Percentiles rank a stretch among this genome's conserved stretches.
These are phyloP conservation scores for Xanthia togata DNA, from an alignment of 2,888 invertebrate genomes.

Conservation along the genomic window DNA sequence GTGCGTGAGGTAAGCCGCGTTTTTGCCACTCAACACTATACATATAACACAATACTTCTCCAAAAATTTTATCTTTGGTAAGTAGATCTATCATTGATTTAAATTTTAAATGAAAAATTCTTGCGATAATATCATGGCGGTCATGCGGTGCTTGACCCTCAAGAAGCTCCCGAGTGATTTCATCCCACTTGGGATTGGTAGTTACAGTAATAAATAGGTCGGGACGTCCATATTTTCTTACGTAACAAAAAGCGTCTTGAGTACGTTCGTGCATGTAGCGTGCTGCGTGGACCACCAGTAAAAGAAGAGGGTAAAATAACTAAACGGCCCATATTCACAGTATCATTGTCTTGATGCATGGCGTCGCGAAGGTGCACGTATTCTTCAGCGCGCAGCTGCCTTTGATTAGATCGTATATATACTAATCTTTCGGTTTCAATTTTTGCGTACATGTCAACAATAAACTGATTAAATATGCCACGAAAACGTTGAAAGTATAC, in stretches of 20 bases:
- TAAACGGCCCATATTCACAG: slow-evolving; percentile 9
- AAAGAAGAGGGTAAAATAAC: slow-evolving; percentile 42
- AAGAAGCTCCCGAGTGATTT: slow-evolving; percentile 21
- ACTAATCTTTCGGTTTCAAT: too few species aligned
- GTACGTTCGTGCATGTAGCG: slow-evolving; percentile 76
- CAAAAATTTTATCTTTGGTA: too few species aligned
- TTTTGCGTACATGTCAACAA: too few species aligned
- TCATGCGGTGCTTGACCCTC: slow-evolving; percentile 47
- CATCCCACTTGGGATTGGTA: slow-evolving; percentile 37
- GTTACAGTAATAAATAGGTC: slow-evolving; percentile 36
- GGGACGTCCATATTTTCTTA: slow-evolving; percentile 34
- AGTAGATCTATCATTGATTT: slow-evolving; percentile 7
- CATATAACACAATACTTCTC: too few species aligned
- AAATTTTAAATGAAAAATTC: slow-evolving; percentile 57
- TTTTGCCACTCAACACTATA: too few species aligned
- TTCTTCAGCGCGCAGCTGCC: too few species aligned
- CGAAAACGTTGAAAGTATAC: too few species aligned
- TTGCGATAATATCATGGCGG: slow-evolving; percentile 58
- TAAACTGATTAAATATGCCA: too few species aligned
- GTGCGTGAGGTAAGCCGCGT: too few species aligned
- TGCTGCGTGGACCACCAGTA: slow-evolving; percentile 72
- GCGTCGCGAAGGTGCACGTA: too few species aligned
- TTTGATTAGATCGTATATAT: too few species aligned
- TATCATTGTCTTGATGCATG: too few species aligned
- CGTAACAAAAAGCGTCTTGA: slow-evolving; percentile 75